These are phyloP conservation scores for Himalopsyche kuldschensis DNA, from an alignment of 2,888 invertebrate genomes.

Conservation along the genomic window DNA sequence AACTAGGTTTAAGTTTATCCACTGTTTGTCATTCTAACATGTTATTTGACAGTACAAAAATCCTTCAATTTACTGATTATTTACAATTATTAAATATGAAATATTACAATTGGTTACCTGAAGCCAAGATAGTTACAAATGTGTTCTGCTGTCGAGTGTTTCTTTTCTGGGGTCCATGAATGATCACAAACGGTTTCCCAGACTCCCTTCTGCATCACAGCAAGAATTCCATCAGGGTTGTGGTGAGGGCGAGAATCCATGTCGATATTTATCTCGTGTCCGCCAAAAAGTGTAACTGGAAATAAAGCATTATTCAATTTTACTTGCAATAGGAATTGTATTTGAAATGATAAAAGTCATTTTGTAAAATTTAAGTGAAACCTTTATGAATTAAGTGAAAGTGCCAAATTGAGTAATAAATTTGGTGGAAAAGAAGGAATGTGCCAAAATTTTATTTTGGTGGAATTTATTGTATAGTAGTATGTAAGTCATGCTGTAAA, in stretches of 20 bases:
- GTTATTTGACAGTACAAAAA: no score
- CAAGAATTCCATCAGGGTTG: conserved; percentile 64
- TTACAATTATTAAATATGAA: no score
- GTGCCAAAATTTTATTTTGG: no score
- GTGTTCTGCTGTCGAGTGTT: conserved; percentile 57
- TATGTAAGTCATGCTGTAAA: no score
- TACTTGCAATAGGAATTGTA: background rate
- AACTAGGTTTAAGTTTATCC: no score
- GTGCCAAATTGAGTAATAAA: no score
- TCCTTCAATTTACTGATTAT: background rate
- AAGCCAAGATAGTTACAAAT: conserved; percentile 72
- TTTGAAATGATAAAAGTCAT: no score
- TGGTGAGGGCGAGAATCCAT: conserved; percentile 63
- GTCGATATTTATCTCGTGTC: conserved; percentile 61
- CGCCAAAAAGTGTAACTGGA: conserved; percentile 71
- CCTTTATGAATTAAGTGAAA: no score
- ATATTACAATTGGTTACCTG: conserved; percentile 48
- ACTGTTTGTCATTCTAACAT: no score
- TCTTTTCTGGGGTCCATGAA: conserved; percentile 50
- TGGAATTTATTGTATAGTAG: no score
- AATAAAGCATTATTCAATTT: conserved; percentile 39
- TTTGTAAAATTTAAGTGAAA: background rate
- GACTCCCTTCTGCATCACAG: conserved; percentile 60
- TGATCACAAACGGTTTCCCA: conserved; percentile 71
- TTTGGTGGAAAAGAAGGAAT: no score